Evolutionary conservation across 2,797 vertebrate species (phyloP).

Genomic region (Pygocentrus nattereri): DNA sequence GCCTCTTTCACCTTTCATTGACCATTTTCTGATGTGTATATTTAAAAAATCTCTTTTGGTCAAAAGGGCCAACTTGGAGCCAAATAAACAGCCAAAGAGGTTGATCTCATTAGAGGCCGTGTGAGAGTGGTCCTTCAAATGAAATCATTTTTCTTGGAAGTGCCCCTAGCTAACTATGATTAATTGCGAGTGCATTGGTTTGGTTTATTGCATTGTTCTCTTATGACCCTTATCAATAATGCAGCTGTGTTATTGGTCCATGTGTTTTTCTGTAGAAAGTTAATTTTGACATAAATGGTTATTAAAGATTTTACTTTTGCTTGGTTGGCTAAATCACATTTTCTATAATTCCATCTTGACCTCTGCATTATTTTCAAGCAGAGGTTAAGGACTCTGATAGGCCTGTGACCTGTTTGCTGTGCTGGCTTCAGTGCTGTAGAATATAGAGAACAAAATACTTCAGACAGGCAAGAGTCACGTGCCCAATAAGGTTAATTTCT

Average conservation of each 20-base stretch:
- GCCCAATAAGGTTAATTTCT: neutral
- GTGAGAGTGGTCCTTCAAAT: constrained; percentile 71
- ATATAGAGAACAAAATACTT: constrained; percentile 9
- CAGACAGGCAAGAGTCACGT: neutral
- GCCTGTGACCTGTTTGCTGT: neutral
- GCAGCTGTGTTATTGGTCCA: constrained; percentile 45
- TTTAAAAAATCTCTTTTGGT: constrained; percentile 32
- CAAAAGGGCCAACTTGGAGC: constrained; percentile 64
- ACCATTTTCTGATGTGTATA: constrained; percentile 45
- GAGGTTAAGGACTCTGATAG: constrained; percentile 34
- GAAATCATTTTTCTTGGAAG: constrained; percentile 73
- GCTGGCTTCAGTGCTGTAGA: constrained; percentile 16
- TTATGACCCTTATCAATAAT: constrained; percentile 66
- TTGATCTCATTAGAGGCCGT: constrained; percentile 74
- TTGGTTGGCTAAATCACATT: constrained; percentile 44
- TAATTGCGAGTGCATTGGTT: constrained; percentile 75
- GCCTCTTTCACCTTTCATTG: constrained; percentile 43
- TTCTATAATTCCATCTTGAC: constrained; percentile 53
- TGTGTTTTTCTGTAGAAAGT: constrained; percentile 35
- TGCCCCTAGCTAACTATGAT: constrained; percentile 73
- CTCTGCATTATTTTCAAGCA: constrained; percentile 40
- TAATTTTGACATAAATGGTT: constrained; percentile 43
- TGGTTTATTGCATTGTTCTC: constrained; percentile 73
- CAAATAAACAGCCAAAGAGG: constrained; percentile 57
- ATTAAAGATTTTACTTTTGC: constrained; percentile 52